These are phyloP conservation scores for Rhyacophila brunnea DNA, from an alignment of 1,140 invertebrate genomes.

Conservation along the genomic window DNA sequence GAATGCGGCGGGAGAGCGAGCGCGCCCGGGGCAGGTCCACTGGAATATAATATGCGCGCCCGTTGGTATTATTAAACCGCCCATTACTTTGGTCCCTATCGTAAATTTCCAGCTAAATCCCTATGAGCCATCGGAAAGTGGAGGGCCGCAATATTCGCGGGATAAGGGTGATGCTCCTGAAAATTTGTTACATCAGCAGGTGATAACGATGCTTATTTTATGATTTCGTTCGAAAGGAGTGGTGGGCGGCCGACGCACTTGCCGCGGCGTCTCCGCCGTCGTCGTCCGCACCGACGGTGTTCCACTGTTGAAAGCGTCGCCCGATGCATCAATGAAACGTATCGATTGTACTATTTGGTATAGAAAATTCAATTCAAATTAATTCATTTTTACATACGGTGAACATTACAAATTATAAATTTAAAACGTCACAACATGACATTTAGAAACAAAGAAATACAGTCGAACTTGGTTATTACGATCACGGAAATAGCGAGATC, in stretches of 20 bases:
- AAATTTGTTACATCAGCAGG: constrained; percentile 35
- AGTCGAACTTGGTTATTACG: too few species aligned
- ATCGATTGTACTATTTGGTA: too few species aligned
- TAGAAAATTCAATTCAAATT: too few species aligned
- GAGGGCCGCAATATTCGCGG: constrained; percentile 18
- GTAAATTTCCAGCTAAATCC: constrained; percentile 21
- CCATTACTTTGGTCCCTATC: constrained; percentile 20
- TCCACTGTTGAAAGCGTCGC: not conserved
- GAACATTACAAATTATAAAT: too few species aligned
- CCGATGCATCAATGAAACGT: too few species aligned
- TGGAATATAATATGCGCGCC: constrained; percentile 9
- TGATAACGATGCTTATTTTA: constrained; percentile 28
- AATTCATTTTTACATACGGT: too few species aligned
- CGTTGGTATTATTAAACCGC: constrained; percentile 26
- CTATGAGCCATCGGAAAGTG: constrained; percentile 17
- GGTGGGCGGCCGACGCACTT: constrained; percentile 3
- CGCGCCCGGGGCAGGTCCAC: not conserved
- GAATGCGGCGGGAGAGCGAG: too few species aligned
- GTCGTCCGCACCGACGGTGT: too few species aligned
- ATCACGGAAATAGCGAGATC: too few species aligned
- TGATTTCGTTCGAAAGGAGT: constrained; percentile 10
- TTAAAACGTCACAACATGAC: too few species aligned
- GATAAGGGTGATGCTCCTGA: constrained; percentile 14
- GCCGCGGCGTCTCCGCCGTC: too few species aligned
- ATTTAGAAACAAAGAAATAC: too few species aligned